These are phyloP conservation scores for Sarotherodon lohbergeri DNA, from an alignment of 2,113 vertebrate genomes.

Conservation along the genomic window DNA sequence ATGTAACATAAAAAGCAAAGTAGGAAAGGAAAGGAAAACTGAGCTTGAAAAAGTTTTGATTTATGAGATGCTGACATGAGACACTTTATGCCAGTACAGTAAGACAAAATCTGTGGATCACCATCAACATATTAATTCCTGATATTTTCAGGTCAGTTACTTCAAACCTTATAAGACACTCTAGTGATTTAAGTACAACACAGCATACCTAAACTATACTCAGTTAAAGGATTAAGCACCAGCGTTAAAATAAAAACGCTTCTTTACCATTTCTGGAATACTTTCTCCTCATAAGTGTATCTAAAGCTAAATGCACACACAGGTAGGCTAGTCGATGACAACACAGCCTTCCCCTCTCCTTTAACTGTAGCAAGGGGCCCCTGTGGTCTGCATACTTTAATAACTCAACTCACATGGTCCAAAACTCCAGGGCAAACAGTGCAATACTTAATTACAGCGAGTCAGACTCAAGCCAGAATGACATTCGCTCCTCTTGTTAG, in stretches of 20 bases:
- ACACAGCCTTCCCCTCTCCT: constrained; percentile 4
- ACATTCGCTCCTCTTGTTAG: constrained; percentile 31
- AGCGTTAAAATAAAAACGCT: neutral
- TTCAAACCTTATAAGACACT: neutral
- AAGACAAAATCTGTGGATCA: neutral
- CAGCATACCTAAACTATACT: neutral
- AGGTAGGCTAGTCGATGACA: constrained; percentile 27
- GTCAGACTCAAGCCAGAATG: constrained; percentile 45
- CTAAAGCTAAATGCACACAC: neutral
- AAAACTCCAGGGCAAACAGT: constrained; percentile 38
- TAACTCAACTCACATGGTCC: constrained; percentile 61
- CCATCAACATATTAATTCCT: neutral
- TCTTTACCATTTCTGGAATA: neutral
- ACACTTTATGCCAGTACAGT: neutral
- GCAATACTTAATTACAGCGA: constrained; percentile 57
- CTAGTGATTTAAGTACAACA: neutral
- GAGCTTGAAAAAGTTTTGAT: neutral
- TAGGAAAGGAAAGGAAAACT: neutral
- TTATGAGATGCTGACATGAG: neutral
- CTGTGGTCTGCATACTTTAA: constrained; percentile 64
- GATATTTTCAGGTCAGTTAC: neutral
- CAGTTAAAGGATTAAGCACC: neutral
- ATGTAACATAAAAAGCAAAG: neutral
- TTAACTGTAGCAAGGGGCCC: constrained; percentile 43
- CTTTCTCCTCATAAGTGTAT: neutral